Evolutionary conservation across 1,140 invertebrate genomes (phyloP), one percentile per base, ranked within the genome.

Genomic region (Sweltsa coloradensis): DNA sequence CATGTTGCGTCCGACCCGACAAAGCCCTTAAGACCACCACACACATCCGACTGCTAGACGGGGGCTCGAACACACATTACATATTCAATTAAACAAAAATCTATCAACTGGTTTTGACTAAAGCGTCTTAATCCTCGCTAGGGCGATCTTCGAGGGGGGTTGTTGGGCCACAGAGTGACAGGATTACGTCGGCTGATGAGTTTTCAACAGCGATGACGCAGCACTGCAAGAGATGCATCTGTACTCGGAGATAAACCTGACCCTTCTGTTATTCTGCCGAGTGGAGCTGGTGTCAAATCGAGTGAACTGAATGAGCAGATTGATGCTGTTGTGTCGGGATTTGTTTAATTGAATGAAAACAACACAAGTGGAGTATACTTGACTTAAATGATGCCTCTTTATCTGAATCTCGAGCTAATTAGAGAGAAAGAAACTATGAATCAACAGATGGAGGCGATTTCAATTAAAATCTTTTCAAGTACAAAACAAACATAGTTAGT

Each of bases 61-160:
- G 11, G 34, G 34, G 21, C 34, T 11, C 18, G 45, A 52, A 45
- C 37, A 27, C 52, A 50, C 56, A 60, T 66, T 68, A 66, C 64
- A 67, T 70, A 70, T 70, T 70, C 68, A 69, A 70, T 69, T 70
- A 70, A 68, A 67, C 68, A 69, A 69, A 67, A 69, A 68, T 70
- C 68, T 67, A 70, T 70, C 67, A 65, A 19, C 63, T 64, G 62
- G 52, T 64, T 59, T 60, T 63, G 60, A 56, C 54, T 55, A 63
- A 63, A 62, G 60, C 59, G 59, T 54, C 59, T 57, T 66, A 65
- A 66, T 64, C 62, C 62, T 50, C 41, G 47, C 52, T 49, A 45
- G 52, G 53, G 53, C 53, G 51, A 16, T 22, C 36, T 19, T 19
- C 23, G n/a, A n/a, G n/a, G 37, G 37, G 24, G 37, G 37, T 19